phyloP scores from a whole-genome alignment of 2,113 vertebrate species.

The Silurus glanis region DNA sequence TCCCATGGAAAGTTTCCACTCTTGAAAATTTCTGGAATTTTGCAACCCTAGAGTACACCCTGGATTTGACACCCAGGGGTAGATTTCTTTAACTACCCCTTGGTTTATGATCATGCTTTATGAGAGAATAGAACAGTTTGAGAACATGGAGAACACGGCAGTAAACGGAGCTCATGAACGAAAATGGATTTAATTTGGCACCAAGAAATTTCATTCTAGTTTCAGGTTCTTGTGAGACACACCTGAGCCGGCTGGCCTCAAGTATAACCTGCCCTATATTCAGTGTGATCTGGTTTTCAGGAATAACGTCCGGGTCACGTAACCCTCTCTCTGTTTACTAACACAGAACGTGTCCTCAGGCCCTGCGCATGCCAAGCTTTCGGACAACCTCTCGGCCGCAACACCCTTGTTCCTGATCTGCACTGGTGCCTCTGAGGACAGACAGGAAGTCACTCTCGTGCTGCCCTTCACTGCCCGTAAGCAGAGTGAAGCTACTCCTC shows the following conservation, averaged over 20 bases:
- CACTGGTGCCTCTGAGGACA: slow-evolving; percentile 13
- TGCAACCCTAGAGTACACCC: not conserved
- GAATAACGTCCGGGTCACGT: not conserved
- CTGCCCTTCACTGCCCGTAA: slow-evolving; percentile 18
- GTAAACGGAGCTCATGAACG: too few relatives aligned
- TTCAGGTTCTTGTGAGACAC: not conserved
- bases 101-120: not conserved
- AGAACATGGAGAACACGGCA: too few relatives aligned
- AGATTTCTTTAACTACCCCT: not conserved
- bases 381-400: not conserved
- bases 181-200: not conserved
- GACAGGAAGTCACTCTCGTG: slow-evolving; percentile 13
- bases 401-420: not conserved
- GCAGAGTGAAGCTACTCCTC: not conserved
- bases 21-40: too few relatives aligned
- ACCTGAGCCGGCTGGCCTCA: too few relatives aligned
- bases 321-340: slow-evolving; percentile 10
- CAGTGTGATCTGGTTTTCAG: not conserved
- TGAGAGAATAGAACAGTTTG: not conserved
- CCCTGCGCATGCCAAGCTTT: not conserved
- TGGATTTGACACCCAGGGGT: not conserved
- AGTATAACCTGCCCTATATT: not conserved
- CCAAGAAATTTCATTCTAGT: too few relatives aligned
- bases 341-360: slow-evolving; percentile 2
- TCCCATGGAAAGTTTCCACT: too few relatives aligned